Percentiles rank a stretch among this genome's conserved stretches.
These are phyloP conservation scores for Apodemia mormo DNA, from an alignment of 2,888 invertebrate genomes.

Conservation along the genomic window DNA sequence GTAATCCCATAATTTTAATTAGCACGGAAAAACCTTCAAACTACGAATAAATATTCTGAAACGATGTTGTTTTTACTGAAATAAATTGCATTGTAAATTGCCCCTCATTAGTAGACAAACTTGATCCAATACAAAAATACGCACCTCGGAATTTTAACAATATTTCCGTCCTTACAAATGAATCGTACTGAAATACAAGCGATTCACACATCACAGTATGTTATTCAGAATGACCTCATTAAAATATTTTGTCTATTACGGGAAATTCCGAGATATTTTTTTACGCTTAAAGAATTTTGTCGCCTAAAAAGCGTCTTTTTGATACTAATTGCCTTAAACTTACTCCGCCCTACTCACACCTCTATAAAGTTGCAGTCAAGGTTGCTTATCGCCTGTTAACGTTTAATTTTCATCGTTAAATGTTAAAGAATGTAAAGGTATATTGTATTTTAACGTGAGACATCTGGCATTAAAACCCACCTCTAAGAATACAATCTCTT, in stretches of 20 bases:
- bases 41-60: conserved; percentile 1
- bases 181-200: conserved; percentile 43
- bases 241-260: conserved; percentile 71
- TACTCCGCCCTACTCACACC: conserved; percentile 17
- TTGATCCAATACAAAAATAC: conserved; percentile 9
- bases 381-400: background rate
- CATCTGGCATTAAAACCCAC: conserved; percentile 47
- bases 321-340: conserved; percentile 33
- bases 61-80: conserved; percentile 12
- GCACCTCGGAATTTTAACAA: conserved; percentile 63
- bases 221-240: conserved; percentile 65
- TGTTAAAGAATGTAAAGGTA: conserved; percentile 16
- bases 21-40: background rate
- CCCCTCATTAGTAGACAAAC: conserved; percentile 13
- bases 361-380: conserved; percentile 12
- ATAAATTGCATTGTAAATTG: conserved; percentile 16
- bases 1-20: background rate
- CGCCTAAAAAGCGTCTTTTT: conserved; percentile 44
- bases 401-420: conserved; percentile 13
- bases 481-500: conserved; percentile 48
- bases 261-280: conserved; percentile 57
- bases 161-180: conserved; percentile 54
- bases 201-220: conserved; percentile 58
- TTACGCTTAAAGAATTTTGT: conserved; percentile 54
- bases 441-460: conserved; percentile 37